Evolutionary conservation across 2,888 invertebrate genomes (phyloP).

Genomic region (Mimumesa dahlbomi): DNA sequence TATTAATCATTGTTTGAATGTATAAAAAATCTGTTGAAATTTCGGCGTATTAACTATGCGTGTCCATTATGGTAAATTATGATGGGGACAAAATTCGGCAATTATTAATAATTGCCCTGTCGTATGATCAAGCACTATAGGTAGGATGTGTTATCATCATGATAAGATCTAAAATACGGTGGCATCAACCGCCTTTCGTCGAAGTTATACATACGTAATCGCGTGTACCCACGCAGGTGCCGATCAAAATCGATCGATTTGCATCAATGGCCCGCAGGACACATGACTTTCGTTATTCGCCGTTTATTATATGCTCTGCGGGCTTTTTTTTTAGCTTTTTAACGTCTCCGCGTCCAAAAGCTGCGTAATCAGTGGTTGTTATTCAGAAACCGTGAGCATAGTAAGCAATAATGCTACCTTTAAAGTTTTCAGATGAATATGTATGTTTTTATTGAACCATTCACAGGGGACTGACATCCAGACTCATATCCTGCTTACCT

Average conservation of each 20-base stretch:
- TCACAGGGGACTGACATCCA: neutral
- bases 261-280: constrained; percentile 48
- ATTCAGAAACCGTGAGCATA: constrained; percentile 10
- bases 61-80: too few relatives aligned
- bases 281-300: constrained; percentile 31
- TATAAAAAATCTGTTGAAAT: too few relatives aligned
- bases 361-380: constrained; percentile 14
- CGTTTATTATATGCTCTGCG: constrained; percentile 15
- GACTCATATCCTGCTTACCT: neutral
- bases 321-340: constrained; percentile 19
- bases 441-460: constrained; percentile 31
- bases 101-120: constrained; percentile 53
- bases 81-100: constrained; percentile 51
- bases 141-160: constrained; percentile 27
- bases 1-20: too few relatives aligned
- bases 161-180: constrained; percentile 57
- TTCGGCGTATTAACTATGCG: too few relatives aligned
- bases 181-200: constrained; percentile 53
- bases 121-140: constrained; percentile 31
- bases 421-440: constrained; percentile 22
- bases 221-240: constrained; percentile 62
- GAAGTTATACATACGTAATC: constrained; percentile 61
- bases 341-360: constrained; percentile 4
- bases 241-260: constrained; percentile 55
- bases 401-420: constrained; percentile 10